These are phyloP conservation scores for Agriotes lineatus DNA, from an alignment of 2,888 invertebrate species.

Conservation along the genomic window DNA sequence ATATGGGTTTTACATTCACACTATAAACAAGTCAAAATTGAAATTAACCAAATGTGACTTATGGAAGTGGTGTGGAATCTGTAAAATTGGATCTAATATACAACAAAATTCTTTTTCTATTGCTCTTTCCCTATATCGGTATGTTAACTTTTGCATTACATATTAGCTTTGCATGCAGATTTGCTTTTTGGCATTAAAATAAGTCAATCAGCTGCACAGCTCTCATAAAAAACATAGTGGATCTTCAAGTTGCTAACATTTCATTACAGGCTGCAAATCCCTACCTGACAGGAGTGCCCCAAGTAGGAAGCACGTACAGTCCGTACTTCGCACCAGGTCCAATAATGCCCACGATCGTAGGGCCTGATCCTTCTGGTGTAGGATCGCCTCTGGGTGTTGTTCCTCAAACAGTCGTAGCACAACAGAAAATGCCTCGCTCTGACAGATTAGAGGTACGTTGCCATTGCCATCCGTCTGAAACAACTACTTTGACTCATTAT, in stretches of 20 bases:
- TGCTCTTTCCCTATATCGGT: too few relatives aligned
- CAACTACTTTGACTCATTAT: background rate
- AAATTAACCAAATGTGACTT: slow-evolving; percentile 24
- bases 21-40: background rate
- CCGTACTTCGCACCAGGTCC: slow-evolving; percentile 91
- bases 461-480: too few relatives aligned
- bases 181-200: slow-evolving; percentile 23
- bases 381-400: slow-evolving; percentile 87
- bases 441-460: slow-evolving; percentile 95
- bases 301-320: slow-evolving; percentile 90
- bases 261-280: slow-evolving; percentile 84
- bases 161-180: slow-evolving; percentile 36
- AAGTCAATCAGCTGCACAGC: too few relatives aligned
- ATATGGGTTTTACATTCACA: background rate
- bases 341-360: slow-evolving; percentile 90
- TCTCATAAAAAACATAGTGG: background rate
- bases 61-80: slow-evolving; percentile 42
- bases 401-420: slow-evolving; percentile 85
- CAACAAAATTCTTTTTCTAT: background rate
- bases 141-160: background rate
- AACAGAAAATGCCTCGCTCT: slow-evolving; percentile 95
- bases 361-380: slow-evolving; percentile 85
- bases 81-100: background rate
- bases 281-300: slow-evolving; percentile 91
- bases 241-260: background rate